Percentiles rank a stretch among this genome's conserved stretches.
phyloP scores from a whole-genome alignment of 23 tunicate species.

The Ascidia mentula region DNA sequence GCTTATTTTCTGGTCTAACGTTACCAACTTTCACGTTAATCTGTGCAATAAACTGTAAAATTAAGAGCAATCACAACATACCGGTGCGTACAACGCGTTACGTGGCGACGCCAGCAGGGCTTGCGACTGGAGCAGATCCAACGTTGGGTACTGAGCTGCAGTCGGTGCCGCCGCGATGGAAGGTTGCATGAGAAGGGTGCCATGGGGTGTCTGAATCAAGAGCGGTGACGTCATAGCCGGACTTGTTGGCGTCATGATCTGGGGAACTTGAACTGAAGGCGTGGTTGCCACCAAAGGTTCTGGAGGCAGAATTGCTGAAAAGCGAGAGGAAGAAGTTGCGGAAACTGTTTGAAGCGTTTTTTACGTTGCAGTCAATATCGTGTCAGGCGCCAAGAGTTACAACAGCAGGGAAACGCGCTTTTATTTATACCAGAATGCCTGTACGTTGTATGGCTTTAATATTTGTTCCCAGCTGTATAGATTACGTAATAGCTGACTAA shows the following conservation, averaged over 20 bases:
- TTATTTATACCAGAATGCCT: too few species aligned
- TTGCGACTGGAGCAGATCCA: conserved; percentile 66
- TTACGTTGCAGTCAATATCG: too few species aligned
- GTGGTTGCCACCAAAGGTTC: conserved; percentile 39
- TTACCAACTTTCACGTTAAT: too few species aligned
- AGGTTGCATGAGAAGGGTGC: conserved; percentile 50
- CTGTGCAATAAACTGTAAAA: too few species aligned
- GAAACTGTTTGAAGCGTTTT: too few species aligned
- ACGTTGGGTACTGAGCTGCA: conserved; percentile 21
- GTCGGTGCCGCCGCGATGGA: conserved; percentile 30
- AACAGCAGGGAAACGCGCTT: too few species aligned
- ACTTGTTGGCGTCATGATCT: conserved; percentile 18
- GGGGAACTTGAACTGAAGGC: conserved; percentile 19
- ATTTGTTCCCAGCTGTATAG: too few species aligned
- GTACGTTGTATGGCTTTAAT: too few species aligned
- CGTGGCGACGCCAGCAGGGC: conserved; percentile 36
- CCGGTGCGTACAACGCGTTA: conserved; percentile 46
- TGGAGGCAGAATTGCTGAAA: conserved; percentile 49
- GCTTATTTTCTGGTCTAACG: too few species aligned
- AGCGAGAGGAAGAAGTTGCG: background rate
- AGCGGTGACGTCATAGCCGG: conserved; percentile 32
- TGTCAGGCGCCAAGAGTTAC: too few species aligned
- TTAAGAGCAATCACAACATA: too few species aligned
- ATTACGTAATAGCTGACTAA: too few species aligned
- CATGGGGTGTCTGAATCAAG: conserved; percentile 53